phyloP scores from a whole-genome alignment of 2,113 vertebrate genomes.

The Acanthisitta chloris region DNA sequence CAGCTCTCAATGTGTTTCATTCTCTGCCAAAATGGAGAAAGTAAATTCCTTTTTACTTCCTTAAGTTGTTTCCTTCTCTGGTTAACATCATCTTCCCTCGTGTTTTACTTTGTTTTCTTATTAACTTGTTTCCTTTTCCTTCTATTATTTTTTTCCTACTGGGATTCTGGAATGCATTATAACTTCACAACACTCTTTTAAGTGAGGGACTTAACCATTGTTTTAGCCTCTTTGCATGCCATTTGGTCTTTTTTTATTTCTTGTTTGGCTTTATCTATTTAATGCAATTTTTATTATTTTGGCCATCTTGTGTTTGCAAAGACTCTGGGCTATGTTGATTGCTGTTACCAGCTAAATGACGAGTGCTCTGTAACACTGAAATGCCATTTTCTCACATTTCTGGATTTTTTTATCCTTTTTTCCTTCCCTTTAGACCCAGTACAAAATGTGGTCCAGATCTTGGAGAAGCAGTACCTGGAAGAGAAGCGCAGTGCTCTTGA shows the following conservation, averaged over 20 bases:
- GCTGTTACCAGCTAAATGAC: neutral
- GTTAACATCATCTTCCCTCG: neutral
- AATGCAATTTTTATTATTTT: neutral
- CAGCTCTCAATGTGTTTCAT: neutral
- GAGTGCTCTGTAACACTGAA: neutral
- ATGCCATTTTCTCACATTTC: neutral
- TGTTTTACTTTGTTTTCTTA: neutral
- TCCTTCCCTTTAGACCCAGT: constrained; percentile 82
- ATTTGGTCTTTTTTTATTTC: neutral
- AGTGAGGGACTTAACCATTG: neutral
- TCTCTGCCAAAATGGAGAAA: neutral
- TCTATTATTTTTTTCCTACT: neutral
- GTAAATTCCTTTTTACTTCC: constrained; percentile 2
- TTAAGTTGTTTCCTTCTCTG: neutral
- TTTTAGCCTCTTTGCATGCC: neutral
- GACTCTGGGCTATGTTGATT: neutral
- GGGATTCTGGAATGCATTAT: neutral
- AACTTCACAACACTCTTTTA: neutral
- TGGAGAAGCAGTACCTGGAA: constrained; percentile 96
- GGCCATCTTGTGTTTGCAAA: neutral
- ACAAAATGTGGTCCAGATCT: constrained; percentile 91
- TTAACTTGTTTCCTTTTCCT: neutral
- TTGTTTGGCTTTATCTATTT: neutral
- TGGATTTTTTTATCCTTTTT: neutral
- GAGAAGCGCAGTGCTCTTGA: constrained; percentile 93